Conservation (phyloP, 2,113 vertebrate species). For the Saguinus midas region DNA sequence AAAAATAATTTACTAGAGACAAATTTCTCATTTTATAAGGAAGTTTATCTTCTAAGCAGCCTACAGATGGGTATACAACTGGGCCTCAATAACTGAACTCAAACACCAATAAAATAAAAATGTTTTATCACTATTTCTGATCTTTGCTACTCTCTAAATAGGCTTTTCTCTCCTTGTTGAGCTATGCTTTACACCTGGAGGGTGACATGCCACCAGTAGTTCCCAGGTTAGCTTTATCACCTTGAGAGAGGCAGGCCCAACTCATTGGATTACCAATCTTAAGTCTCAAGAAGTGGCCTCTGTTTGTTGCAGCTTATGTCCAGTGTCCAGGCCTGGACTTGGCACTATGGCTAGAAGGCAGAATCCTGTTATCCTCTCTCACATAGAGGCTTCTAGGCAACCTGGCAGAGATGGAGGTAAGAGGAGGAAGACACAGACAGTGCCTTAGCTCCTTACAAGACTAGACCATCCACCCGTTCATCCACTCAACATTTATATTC, state of each 20-base stretch:
- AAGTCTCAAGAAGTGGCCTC: neutral
- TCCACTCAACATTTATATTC: neutral
- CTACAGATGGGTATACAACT: neutral
- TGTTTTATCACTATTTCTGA: neutral
- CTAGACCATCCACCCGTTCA: neutral
- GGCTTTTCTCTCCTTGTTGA: neutral
- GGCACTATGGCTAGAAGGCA: neutral
- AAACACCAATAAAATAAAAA: neutral
- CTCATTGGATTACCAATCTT: neutral
- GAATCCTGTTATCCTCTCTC: neutral
- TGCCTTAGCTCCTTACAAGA: too few relatives aligned
- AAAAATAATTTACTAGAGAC: neutral
- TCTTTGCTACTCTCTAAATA: neutral
- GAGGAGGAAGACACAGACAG: too few relatives aligned
- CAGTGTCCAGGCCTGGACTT: neutral
- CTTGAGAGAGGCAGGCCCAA: neutral
- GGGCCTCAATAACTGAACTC: neutral
- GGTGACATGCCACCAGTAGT: neutral
- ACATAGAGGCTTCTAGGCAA: neutral
- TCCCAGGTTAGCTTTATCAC: neutral
- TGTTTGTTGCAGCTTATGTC: neutral
- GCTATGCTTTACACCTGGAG: neutral
- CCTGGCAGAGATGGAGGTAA: neutral
- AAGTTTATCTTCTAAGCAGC: neutral
- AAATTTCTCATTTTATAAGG: neutral